phyloP scores from a whole-genome alignment of 2,888 invertebrate species.

The Lasioglossum leucozonium region DNA sequence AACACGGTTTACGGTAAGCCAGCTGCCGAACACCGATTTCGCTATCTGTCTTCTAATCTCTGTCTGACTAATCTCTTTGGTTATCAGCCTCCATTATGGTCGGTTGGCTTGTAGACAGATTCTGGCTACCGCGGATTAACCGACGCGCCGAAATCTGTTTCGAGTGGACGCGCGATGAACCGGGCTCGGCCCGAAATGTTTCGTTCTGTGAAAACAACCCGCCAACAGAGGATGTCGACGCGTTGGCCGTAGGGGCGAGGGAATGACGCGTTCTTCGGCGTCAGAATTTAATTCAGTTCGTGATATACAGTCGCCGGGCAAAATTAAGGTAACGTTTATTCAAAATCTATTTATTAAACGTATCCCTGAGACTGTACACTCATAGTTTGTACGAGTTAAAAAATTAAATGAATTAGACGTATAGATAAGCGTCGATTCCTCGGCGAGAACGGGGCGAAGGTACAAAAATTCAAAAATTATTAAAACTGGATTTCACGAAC shows the following conservation, averaged over 20 bases:
- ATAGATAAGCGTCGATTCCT: too few species aligned
- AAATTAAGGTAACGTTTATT: too few species aligned
- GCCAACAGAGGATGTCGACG: not conserved
- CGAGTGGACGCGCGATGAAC: constrained; percentile 15
- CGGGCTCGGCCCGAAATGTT: not conserved
- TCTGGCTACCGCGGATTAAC: constrained; percentile 51
- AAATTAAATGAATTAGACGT: too few species aligned
- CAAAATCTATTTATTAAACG: too few species aligned
- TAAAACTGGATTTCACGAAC: too few species aligned
- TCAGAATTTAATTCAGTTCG: not conserved
- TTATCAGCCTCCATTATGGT: constrained; percentile 61
- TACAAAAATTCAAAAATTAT: too few species aligned
- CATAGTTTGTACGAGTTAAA: too few species aligned
- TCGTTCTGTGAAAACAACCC: constrained; percentile 8
- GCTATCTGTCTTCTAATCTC: constrained; percentile 62
- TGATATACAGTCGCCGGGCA: not conserved
- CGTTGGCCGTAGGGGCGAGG: not conserved
- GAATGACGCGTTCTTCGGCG: not conserved
- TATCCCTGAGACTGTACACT: too few species aligned
- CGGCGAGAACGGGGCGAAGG: too few species aligned
- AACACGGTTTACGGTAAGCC: constrained; percentile 61
- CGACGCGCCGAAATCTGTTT: constrained; percentile 49
- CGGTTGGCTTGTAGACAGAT: constrained; percentile 47
- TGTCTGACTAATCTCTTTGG: constrained; percentile 59
- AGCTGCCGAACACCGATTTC: constrained; percentile 55